phyloP scores from a whole-genome alignment of 2,797 vertebrate species.

The Acropternis orthonyx region DNA sequence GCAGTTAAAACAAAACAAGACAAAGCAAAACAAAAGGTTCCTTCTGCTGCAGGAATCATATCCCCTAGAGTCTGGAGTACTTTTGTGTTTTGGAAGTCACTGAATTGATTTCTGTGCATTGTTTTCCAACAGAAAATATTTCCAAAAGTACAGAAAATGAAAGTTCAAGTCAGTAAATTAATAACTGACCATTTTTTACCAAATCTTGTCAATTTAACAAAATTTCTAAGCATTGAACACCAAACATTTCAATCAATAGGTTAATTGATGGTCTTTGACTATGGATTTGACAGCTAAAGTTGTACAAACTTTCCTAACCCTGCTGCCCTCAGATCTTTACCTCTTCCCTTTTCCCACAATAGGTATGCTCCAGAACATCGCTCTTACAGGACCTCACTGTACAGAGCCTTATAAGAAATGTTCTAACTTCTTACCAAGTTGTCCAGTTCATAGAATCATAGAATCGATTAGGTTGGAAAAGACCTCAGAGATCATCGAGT shows the following conservation, averaged over 20 bases:
- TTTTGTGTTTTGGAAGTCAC: neutral
- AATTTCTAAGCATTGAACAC: neutral
- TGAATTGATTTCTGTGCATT: neutral
- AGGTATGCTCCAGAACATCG: neutral
- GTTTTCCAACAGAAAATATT: neutral
- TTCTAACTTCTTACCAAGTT: neutral
- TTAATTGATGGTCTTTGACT: neutral
- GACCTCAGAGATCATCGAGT: too few relatives aligned
- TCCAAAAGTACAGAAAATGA: neutral
- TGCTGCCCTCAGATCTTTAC: neutral
- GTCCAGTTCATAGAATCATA: too few relatives aligned
- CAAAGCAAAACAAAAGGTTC: neutral
- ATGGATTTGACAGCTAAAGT: neutral
- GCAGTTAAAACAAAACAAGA: slow-evolving; percentile 29
- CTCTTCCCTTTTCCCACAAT: neutral
- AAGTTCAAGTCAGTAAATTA: neutral
- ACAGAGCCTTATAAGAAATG: neutral
- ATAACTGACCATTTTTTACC: neutral
- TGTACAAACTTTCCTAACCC: neutral
- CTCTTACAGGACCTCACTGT: neutral
- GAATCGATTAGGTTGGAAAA: too few relatives aligned
- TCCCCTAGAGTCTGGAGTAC: neutral
- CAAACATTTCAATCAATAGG: neutral
- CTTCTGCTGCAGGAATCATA: neutral
- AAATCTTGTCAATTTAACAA: neutral